phyloP scores from a whole-genome alignment of 1,140 invertebrate species.

The Lasioglossum albipes region DNA sequence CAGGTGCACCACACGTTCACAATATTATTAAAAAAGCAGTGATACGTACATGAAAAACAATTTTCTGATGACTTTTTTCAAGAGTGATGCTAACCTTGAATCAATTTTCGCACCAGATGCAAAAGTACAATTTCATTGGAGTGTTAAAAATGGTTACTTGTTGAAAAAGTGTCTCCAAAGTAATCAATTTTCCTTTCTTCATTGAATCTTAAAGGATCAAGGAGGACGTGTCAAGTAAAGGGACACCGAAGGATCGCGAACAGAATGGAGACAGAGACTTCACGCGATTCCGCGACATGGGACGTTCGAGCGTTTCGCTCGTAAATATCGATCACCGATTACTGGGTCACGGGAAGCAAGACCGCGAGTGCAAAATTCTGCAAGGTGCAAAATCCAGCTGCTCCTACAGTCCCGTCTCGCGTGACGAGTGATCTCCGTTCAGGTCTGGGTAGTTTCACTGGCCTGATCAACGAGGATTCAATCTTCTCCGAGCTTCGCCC shows the following conservation, averaged over 20 bases:
- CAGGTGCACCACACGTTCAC: too few relatives aligned
- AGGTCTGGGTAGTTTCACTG: neutral
- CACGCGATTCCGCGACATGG: slow-evolving; percentile 10
- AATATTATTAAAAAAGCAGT: too few relatives aligned
- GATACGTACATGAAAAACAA: too few relatives aligned
- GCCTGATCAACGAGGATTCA: neutral
- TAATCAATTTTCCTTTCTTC: too few relatives aligned
- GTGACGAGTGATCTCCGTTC: slow-evolving; percentile 3
- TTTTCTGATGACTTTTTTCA: too few relatives aligned
- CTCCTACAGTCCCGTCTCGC: neutral
- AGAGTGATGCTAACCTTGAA: too few relatives aligned
- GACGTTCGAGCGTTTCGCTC: slow-evolving; percentile 3
- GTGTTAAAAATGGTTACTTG: too few relatives aligned
- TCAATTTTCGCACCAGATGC: too few relatives aligned
- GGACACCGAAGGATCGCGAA: neutral
- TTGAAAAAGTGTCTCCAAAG: too few relatives aligned
- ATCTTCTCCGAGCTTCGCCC: neutral
- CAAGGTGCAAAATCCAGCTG: neutral
- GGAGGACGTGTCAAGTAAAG: neutral
- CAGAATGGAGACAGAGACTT: neutral
- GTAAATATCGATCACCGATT: slow-evolving; percentile 37
- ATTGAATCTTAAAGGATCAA: neutral
- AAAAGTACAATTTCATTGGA: too few relatives aligned
- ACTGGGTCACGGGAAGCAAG: slow-evolving; percentile 30
- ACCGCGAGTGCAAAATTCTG: neutral